Base-by-base conservation (phyloP, 35 echinoderm and acorn worm species). In the Eucidaris tribuloides region DNA sequence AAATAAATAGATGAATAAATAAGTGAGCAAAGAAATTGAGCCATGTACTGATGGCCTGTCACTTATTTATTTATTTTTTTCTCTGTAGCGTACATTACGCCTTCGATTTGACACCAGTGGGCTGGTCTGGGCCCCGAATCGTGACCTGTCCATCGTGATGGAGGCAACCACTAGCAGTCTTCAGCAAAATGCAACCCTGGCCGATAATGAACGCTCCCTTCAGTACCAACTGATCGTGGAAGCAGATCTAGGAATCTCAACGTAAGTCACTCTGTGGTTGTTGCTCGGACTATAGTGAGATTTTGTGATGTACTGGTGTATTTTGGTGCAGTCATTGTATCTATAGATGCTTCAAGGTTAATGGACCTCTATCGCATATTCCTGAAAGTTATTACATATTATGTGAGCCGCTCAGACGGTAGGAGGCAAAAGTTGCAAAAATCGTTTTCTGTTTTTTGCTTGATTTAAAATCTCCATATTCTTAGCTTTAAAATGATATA, bases 81-180 rank as follows among this genome's bases (percentile, higher is more conserved):
- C 63, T n/a, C n/a, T n/a, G n/a, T n/a, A 84, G 82, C 66, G 31
- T 55, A 72, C 65, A 5, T 29, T 84, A 24, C 82, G 82, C 17
- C 62, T 84, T 63, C 82, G 63, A 31, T 84, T 84, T 28, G 82
- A 84, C 62, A 65, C 71, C 35, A 63, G 82, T 5, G 82, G 82
- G 30, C 42, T 84, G 7, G n/a, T 33, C 27, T 84, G 24, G 0
- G 61, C 2, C 7, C 36, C 35, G 24, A 40, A 25, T 74, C 36
- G 68, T 2, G 44, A 3, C 15, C 19, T 74, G 35, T 35, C 11
- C 15, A 41, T 74, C 9, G 34, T 20, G 25, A 20, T 74, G 40
- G 24, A 13, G 25, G 68, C 68, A 17, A 74, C 18, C n/a, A 74
- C 68, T 5, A 74, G 68, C 40, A 74, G 68, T 41, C 17, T 5